These are phyloP conservation scores for Quadriops clusia DNA, from an alignment of 2,888 invertebrate genomes.

Conservation along the genomic window DNA sequence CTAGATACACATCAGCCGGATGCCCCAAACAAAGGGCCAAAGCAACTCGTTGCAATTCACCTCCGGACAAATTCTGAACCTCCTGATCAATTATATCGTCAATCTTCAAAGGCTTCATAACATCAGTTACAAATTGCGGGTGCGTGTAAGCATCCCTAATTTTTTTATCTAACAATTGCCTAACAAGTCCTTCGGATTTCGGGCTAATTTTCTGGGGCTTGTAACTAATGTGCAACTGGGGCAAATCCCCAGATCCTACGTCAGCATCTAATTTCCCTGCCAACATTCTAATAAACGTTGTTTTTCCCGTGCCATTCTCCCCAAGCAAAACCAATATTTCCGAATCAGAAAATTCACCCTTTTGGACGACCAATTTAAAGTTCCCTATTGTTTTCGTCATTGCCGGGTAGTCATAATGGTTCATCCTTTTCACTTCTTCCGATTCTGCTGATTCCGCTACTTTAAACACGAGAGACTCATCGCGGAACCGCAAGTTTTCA, in stretches of 20 bases:
- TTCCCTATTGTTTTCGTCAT: conserved; percentile 78
- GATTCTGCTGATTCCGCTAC: conserved; percentile 96
- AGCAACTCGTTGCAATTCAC: conserved; percentile 97
- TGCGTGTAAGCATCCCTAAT: conserved; percentile 96
- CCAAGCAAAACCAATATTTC: conserved; percentile 95
- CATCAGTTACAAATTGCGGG: conserved; percentile 97
- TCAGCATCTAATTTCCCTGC: conserved; percentile 93
- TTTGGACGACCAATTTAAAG: conserved; percentile 68
- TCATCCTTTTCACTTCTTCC: conserved; percentile 94
- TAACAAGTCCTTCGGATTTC: conserved; percentile 86
- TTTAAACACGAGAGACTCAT: conserved; percentile 93
- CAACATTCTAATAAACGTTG: conserved; percentile 96
- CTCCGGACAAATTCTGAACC: conserved; percentile 96
- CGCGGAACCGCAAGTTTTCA: conserved; percentile 96
- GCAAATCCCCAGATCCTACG: conserved; percentile 62
- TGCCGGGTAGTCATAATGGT: conserved; percentile 88
- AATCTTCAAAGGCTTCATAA: conserved; percentile 95
- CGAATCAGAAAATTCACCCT: conserved; percentile 96
- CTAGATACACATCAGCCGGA: conserved; percentile 96
- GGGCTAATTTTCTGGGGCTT: conserved; percentile 99
- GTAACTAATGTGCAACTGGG: conserved; percentile 93
- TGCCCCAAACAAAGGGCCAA: conserved; percentile 93
- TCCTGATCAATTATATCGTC: conserved; percentile 97
- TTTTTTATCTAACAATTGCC: conserved; percentile 88
- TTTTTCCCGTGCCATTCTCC: conserved; percentile 99